Conservation (phyloP, 2,888 invertebrate genomes). For the Cerastis rubricosa region DNA sequence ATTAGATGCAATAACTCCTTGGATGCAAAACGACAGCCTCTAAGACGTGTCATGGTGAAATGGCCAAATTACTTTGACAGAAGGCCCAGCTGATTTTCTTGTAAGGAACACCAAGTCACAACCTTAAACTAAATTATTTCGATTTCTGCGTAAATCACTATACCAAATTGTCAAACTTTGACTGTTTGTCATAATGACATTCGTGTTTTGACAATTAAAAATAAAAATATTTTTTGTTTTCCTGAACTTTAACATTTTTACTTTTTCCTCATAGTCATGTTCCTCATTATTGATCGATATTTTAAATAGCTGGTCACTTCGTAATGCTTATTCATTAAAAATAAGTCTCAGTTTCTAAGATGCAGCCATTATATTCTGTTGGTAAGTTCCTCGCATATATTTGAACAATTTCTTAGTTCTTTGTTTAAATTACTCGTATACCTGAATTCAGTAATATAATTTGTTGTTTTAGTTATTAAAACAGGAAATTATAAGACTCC, state of each 20-base stretch:
- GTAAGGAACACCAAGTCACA: too few species aligned
- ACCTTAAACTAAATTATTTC: too few species aligned
- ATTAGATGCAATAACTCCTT: too few species aligned
- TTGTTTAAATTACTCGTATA: conserved; percentile 12
- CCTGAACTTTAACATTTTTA: conserved; percentile 12
- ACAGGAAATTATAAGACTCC: not conserved
- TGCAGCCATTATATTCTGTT: conserved; percentile 71
- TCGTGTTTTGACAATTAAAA: conserved; percentile 26
- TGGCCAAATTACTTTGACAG: too few species aligned
- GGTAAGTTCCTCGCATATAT: conserved; percentile 58
- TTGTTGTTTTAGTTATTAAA: not conserved
- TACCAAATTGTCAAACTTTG: not conserved
- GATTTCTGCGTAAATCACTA: too few species aligned
- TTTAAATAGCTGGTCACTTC: conserved; percentile 21
- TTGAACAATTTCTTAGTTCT: conserved; percentile 15
- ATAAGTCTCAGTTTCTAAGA: conserved; percentile 30
- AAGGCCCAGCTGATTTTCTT: too few species aligned
- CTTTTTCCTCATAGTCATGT: conserved; percentile 44
- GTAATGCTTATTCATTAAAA: conserved; percentile 32
- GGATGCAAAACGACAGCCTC: too few species aligned
- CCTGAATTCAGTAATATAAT: not conserved
- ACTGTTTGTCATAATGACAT: conserved; percentile 17
- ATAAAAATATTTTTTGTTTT: conserved; percentile 35
- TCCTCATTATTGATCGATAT: conserved; percentile 37
- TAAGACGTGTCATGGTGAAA: too few species aligned